These are phyloP conservation scores for Turritopsis rubra DNA, from an alignment of 30 jellyfish, hydroid and myxozoan genomes.

Conservation along the genomic window DNA sequence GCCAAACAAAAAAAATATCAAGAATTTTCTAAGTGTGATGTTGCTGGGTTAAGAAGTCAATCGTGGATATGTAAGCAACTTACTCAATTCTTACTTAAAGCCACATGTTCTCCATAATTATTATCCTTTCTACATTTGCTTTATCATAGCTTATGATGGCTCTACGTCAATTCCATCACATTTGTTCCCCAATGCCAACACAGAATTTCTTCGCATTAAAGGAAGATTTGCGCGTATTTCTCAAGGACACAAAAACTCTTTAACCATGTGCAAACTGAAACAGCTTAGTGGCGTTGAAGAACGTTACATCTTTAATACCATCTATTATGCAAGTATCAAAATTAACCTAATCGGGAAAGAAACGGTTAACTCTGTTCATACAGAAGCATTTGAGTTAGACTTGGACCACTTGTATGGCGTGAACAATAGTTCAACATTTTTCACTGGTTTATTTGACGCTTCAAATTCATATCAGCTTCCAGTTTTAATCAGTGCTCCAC, in stretches of 20 bases:
- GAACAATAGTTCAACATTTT: conserved; percentile 40
- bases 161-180: background rate
- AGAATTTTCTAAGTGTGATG: background rate
- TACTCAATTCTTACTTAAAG: background rate
- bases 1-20: background rate
- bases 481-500: conserved; percentile 46
- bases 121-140: background rate
- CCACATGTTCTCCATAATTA: background rate
- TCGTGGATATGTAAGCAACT: conserved; percentile 7
- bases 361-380: conserved; percentile 6
- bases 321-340: background rate
- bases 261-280: conserved; percentile 24
- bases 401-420: conserved; percentile 3
- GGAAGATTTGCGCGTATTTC: conserved; percentile 14
- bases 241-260: conserved; percentile 13
- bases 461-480: conserved; percentile 32
- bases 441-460: conserved; percentile 39
- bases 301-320: conserved; percentile 26
- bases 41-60: background rate
- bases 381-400: conserved; percentile 31
- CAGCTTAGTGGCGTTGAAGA: conserved; percentile 19
- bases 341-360: conserved; percentile 13
- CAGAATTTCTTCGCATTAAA: conserved; percentile 17
- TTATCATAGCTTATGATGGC: background rate
- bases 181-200: conserved; percentile 26